Percentiles rank a stretch among this genome's conserved stretches.
phyloP scores from a whole-genome alignment of 1,140 invertebrate species.

The Diuraphis noxia region DNA sequence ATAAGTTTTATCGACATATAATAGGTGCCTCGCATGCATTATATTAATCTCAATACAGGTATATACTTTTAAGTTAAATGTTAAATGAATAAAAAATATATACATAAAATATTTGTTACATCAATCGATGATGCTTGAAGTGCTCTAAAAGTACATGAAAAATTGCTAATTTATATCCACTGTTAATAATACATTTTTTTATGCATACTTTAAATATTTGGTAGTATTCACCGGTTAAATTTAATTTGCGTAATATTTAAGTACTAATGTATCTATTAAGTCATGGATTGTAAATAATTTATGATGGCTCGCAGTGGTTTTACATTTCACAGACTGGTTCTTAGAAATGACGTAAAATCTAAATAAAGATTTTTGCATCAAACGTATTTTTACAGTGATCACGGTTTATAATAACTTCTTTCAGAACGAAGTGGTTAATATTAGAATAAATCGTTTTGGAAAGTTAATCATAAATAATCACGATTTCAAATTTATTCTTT shows the following conservation, averaged over 20 bases:
- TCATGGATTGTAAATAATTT: conserved; percentile 27
- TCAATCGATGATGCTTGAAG: background rate
- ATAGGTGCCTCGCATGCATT: background rate
- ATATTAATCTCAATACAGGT: background rate
- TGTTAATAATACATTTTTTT: background rate
- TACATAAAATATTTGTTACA: background rate
- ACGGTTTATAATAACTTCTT: background rate
- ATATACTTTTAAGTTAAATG: no score
- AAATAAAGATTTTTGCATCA: background rate
- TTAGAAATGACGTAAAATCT: background rate
- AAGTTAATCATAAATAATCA: background rate
- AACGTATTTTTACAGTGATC: conserved; percentile 1
- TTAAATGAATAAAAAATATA: background rate
- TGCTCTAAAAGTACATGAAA: background rate
- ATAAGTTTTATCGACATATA: background rate
- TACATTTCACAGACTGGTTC: background rate
- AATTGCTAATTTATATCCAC: background rate
- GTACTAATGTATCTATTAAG: conserved; percentile 35
- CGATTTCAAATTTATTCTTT: background rate
- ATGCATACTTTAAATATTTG: background rate
- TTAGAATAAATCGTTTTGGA: background rate
- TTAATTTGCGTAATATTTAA: conserved; percentile 48
- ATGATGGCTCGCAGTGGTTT: conserved; percentile 5
- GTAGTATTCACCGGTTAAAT: background rate
- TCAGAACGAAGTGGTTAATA: background rate